Conservation (phyloP, 2,113 vertebrate species). For the Cyanoramphus novaezelandiae region DNA sequence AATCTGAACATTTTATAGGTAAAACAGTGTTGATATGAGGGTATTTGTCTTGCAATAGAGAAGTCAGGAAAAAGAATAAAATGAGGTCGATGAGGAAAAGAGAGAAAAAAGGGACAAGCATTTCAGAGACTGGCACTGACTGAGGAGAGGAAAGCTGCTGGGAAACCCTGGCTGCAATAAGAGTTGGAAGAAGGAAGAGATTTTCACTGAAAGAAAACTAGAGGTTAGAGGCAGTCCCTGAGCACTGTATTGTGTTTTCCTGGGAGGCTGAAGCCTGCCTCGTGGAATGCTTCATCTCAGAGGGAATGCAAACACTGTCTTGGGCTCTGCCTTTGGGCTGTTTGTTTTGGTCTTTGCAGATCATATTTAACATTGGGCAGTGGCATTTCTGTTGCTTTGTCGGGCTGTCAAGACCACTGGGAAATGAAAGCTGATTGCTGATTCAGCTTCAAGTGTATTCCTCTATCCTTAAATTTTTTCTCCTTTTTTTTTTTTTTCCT, state of each 20-base stretch:
- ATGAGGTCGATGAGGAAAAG: background rate
- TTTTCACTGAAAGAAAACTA: background rate
- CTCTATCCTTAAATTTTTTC: background rate
- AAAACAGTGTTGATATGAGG: background rate
- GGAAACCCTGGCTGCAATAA: background rate
- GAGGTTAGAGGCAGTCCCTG: background rate
- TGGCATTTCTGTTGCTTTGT: slow-evolving; percentile 7
- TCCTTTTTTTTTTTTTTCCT: background rate
- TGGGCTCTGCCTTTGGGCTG: slow-evolving; percentile 5
- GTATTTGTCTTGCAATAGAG: background rate
- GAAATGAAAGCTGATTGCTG: background rate
- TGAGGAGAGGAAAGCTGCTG: background rate
- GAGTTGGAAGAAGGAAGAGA: background rate
- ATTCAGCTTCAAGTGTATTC: background rate
- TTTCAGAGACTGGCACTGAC: background rate
- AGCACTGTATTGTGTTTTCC: background rate
- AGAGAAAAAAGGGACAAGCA: background rate
- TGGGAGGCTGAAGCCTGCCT: background rate
- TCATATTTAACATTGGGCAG: background rate
- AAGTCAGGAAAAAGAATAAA: background rate
- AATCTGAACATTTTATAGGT: background rate
- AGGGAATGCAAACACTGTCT: slow-evolving; percentile 23
- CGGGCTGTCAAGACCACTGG: background rate
- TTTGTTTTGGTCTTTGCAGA: background rate
- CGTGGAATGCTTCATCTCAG: background rate